Base-by-base conservation (phyloP, 2,888 invertebrate genomes). In the Cheilosia vernalis region DNA sequence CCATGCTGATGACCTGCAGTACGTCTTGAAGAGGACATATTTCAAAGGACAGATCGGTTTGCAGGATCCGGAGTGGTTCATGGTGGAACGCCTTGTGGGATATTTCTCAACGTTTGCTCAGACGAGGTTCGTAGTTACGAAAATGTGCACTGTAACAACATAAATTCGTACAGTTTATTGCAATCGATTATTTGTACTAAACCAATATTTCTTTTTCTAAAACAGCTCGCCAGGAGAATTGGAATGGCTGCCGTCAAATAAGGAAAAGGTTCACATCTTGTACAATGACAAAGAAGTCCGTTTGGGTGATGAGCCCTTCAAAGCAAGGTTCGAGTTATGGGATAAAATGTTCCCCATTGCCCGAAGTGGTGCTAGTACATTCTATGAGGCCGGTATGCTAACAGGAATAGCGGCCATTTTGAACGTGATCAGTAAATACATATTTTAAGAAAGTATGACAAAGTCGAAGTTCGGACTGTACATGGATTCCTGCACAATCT, bases 31-130 rank as follows among this genome's bases (percentile, higher is more conserved):
- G 2, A 55, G 87, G 3, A 21, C 86, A 0, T 87, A 87, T 88
- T 89, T 89, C 66, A 89, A 89, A 5, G 88, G 90, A 0, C 87
- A 87, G n/a, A 88, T 93, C 47, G 88, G 0, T 5, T 37, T 56
- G 2, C 86, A 82, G n/a, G 90, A 90, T 17, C 88, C 91, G 0
- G 93, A 93, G 88, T 87, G 90, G 21, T 88, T 90, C 6, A 92
- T 91, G 89, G 90, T 93, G 19, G 89, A 93, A 21, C 90, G 91
- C 1, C 84, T 92, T 63, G 92, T 92, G 0, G 87, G 88, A 2
- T 90, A 92, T 88, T 92, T 92, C 89, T 82, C 90, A 0, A 89
- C 90, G 56, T 93, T 93, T 81, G 92, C 91, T 15, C 73, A 55
- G 55, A 88, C 70, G 9, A 91, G 91, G 90, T 91, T 81, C 82